Conservation (phyloP, 2,888 invertebrate genomes). For the Euphydryas editha region DNA sequence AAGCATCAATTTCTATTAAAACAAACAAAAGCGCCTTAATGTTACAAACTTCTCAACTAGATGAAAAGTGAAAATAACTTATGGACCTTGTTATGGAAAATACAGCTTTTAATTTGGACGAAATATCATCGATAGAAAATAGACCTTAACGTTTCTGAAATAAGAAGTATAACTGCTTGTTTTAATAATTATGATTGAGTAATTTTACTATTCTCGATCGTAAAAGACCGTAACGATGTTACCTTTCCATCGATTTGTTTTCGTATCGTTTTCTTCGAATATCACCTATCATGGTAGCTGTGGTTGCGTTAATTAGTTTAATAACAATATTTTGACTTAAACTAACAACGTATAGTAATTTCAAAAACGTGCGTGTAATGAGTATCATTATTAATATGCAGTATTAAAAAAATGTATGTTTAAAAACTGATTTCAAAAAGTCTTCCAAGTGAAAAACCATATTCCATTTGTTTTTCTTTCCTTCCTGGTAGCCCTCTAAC, state of each 20-base stretch:
- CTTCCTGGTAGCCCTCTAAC: no score
- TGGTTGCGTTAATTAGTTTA: not conserved
- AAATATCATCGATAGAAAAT: not conserved
- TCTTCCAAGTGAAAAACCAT: no score
- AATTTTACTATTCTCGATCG: conserved; percentile 1
- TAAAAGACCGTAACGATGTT: not conserved
- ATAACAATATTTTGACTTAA: no score
- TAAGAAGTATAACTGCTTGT: not conserved
- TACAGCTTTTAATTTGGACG: conserved; percentile 9
- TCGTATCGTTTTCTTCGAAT: not conserved
- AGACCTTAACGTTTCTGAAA: not conserved
- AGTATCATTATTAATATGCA: no score
- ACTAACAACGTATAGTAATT: no score
- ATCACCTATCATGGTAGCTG: not conserved
- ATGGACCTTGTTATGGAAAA: conserved; percentile 33
- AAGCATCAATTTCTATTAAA: conserved; percentile 45
- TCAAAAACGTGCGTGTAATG: no score
- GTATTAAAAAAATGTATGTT: no score
- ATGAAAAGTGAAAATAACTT: conserved; percentile 33
- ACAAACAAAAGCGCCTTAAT: conserved; percentile 41
- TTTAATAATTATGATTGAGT: not conserved
- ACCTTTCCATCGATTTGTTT: not conserved
- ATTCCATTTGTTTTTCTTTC: no score
- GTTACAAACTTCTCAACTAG: conserved; percentile 37
- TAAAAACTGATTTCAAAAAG: no score